A percentile compares a stretch with the other conserved stretches of the same genome.
Evolutionary conservation across 2,888 invertebrate genomes (phyloP).

Genomic region (Dione vanillae): DNA sequence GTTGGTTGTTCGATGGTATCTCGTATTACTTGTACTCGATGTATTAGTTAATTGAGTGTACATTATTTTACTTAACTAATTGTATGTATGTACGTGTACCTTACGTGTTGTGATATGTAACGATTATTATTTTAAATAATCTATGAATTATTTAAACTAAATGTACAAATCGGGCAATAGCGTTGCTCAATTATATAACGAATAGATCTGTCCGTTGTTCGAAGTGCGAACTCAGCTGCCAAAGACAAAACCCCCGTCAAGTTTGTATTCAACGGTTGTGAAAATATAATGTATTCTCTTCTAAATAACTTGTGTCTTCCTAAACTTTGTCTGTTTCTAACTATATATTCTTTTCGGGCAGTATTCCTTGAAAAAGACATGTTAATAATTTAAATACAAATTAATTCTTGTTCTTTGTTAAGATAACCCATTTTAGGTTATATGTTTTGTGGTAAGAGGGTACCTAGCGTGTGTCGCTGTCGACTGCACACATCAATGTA

Average conservation of each 20-base stretch:
- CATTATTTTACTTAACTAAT: slow-evolving; percentile 60
- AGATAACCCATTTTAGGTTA: slow-evolving; percentile 57
- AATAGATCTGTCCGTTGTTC: slow-evolving; percentile 47
- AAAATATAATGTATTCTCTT: slow-evolving; percentile 59
- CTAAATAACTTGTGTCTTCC: slow-evolving; percentile 77
- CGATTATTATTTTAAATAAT: slow-evolving; percentile 67
- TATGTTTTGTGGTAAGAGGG: slow-evolving; percentile 49
- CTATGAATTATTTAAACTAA: slow-evolving; percentile 66
- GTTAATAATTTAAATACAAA: slow-evolving; percentile 65
- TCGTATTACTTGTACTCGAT: slow-evolving; percentile 67
- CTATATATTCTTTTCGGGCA: slow-evolving; percentile 67
- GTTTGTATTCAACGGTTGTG: slow-evolving; percentile 71
- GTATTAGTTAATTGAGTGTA: slow-evolving; percentile 67
- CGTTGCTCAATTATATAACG: slow-evolving; percentile 68
- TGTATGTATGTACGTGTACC: slow-evolving; percentile 64
- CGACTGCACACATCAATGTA: slow-evolving; percentile 48
- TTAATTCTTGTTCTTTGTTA: slow-evolving; percentile 62
- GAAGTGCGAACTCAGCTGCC: slow-evolving; percentile 43
- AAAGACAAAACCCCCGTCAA: slow-evolving; percentile 44
- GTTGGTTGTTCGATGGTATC: slow-evolving; percentile 66
- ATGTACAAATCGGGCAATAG: slow-evolving; percentile 73
- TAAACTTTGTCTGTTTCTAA: slow-evolving; percentile 58
- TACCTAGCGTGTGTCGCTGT: slow-evolving; percentile 59
- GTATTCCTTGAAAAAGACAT: slow-evolving; percentile 82
- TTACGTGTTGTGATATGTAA: slow-evolving; percentile 81